Percentiles rank a stretch among this genome's conserved stretches.
phyloP scores from a whole-genome alignment of 2,888 invertebrate species.

The Crematogaster levior region DNA sequence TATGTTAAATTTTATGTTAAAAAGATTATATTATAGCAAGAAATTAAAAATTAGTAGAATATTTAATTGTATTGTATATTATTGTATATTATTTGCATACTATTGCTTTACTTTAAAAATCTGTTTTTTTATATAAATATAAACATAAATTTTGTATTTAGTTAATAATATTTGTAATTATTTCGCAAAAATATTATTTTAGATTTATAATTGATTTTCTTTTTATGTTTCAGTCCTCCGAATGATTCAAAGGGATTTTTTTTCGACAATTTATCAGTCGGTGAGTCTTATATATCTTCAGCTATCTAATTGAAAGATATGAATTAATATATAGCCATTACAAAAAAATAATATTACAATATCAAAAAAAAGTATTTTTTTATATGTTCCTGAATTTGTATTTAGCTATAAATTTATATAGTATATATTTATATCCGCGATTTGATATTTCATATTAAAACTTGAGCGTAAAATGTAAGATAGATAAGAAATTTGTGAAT shows the following conservation, averaged over 20 bases:
- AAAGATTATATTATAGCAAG: background rate
- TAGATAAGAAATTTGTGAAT: background rate
- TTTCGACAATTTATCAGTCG: background rate
- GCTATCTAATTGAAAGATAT: no score
- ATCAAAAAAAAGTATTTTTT: background rate
- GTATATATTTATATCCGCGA: background rate
- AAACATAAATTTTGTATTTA: background rate
- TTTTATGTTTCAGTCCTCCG: background rate
- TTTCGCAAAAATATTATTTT: background rate
- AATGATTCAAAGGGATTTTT: background rate
- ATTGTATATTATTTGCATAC: no score
- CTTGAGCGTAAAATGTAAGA: background rate
- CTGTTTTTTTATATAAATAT: background rate
- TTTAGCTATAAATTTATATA: background rate
- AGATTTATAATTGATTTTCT: background rate
- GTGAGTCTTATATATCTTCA: background rate
- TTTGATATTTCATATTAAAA: conserved; percentile 5
- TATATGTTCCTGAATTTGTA: background rate
- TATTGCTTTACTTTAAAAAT: background rate
- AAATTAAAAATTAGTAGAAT: conserved; percentile 4
- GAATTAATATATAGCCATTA: background rate
- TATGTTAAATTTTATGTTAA: background rate
- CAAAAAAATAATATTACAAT: background rate
- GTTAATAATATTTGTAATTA: background rate
- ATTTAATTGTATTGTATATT: background rate